Conservation (phyloP, 2,797 vertebrate species). For the Alcedo quadribrachys region DNA sequence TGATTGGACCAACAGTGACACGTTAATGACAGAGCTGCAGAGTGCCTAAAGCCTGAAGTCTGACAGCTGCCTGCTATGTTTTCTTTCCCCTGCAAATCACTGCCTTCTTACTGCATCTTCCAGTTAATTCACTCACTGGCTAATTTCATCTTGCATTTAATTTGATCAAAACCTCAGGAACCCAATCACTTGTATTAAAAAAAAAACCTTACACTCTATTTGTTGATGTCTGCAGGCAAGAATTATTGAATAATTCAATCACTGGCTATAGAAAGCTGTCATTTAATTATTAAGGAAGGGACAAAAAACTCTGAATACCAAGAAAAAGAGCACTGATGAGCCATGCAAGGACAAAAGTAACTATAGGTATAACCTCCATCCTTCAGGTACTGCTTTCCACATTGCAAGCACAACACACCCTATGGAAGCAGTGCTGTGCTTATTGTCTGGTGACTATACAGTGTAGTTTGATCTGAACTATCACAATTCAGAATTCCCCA, state of each 20-base stretch:
- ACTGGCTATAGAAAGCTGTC: constrained; percentile 49
- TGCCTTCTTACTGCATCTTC: constrained; percentile 42
- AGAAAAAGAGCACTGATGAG: not conserved
- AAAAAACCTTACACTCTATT: constrained; percentile 62
- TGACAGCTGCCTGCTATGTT: constrained; percentile 44
- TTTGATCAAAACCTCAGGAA: constrained; percentile 65
- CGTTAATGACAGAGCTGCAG: not conserved
- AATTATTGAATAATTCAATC: constrained; percentile 68
- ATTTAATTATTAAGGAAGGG: constrained; percentile 58
- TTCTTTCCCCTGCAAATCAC: constrained; percentile 38
- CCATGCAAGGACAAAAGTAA: not conserved
- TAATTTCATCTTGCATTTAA: constrained; percentile 66
- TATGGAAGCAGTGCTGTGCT: not conserved
- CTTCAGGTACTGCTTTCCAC: not conserved
- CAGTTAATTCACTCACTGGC: constrained; percentile 65
- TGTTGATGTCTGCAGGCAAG: constrained; percentile 55
- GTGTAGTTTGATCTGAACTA: not conserved
- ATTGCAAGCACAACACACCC: not conserved
- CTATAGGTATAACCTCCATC: not conserved
- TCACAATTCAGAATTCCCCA: not conserved
- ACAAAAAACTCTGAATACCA: constrained; percentile 41
- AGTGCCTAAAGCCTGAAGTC: constrained; percentile 33
- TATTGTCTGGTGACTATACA: not conserved
- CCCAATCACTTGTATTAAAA: constrained; percentile 60
- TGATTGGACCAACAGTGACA: not conserved